phyloP scores from a whole-genome alignment of 1,140 invertebrate genomes.

The Palaemon carinicauda region DNA sequence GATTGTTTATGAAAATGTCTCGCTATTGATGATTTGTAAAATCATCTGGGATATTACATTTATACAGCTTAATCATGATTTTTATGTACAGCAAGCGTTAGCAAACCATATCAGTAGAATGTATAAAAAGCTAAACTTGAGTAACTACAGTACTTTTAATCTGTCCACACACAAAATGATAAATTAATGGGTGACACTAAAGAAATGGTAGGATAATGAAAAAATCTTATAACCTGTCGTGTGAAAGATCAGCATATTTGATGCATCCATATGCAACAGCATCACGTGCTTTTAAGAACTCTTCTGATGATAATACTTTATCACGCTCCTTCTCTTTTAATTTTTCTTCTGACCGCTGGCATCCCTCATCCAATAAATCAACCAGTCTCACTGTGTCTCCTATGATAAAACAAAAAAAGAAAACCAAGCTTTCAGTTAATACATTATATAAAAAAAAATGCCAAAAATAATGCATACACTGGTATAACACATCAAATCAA shows the following conservation, averaged over 20 bases:
- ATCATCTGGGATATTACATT: too few relatives aligned
- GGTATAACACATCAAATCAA: too few relatives aligned
- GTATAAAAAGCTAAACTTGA: too few relatives aligned
- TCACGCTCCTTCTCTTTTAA: slow-evolving; percentile 91
- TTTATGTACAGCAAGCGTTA: too few relatives aligned
- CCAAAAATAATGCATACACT: too few relatives aligned
- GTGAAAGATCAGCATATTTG: slow-evolving; percentile 96
- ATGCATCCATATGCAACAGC: slow-evolving; percentile 98
- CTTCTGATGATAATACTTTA: slow-evolving; percentile 82
- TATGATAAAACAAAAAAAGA: not conserved
- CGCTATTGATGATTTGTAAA: too few relatives aligned
- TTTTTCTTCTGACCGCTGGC: slow-evolving; percentile 74
- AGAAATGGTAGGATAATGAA: not conserved
- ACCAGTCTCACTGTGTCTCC: slow-evolving; percentile 86
- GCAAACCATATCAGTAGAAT: too few relatives aligned
- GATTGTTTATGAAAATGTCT: not conserved
- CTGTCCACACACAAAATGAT: too few relatives aligned
- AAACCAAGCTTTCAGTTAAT: not conserved
- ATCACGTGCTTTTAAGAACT: slow-evolving; percentile 85
- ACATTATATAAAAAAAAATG: not conserved
- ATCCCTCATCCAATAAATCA: slow-evolving; percentile 93
- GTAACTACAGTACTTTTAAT: too few relatives aligned
- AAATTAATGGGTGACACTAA: too few relatives aligned
- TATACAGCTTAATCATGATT: too few relatives aligned
- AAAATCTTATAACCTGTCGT: slow-evolving; percentile 71